Evolutionary conservation across 30 jellyfish, hydroid and myxozoan species (phyloP).

Genomic region (Turritopsis dohrnii): DNA sequence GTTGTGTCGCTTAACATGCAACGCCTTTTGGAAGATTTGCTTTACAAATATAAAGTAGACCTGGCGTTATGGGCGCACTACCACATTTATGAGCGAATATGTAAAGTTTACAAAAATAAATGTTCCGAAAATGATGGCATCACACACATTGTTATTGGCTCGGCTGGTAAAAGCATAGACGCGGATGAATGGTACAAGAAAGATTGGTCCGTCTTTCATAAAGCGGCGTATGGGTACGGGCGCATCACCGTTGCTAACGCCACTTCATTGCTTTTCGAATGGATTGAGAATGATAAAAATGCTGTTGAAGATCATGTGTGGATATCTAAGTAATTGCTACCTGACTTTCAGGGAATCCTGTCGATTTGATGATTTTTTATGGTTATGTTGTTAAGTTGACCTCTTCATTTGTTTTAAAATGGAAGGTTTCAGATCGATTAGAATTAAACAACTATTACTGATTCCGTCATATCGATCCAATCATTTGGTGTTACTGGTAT

Average conservation of each 20-base stretch:
- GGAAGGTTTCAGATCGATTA: no score
- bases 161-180: slow-evolving; percentile 74
- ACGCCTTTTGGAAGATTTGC: slow-evolving; percentile 61
- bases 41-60: slow-evolving; percentile 73
- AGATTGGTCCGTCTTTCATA: slow-evolving; percentile 71
- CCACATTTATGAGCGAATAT: slow-evolving; percentile 89
- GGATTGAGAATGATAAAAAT: slow-evolving; percentile 51
- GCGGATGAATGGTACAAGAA: slow-evolving; percentile 38
- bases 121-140: slow-evolving; percentile 71
- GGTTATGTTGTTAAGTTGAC: no score
- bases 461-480: no score
- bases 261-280: slow-evolving; percentile 58
- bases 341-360: neutral
- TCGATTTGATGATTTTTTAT: no score
- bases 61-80: slow-evolving; percentile 95
- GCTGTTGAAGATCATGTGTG: slow-evolving; percentile 62
- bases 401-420: no score
- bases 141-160: slow-evolving; percentile 70
- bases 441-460: no score
- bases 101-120: slow-evolving; percentile 57
- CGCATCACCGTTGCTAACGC: slow-evolving; percentile 71
- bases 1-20: slow-evolving; percentile 66
- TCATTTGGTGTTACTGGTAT: no score
- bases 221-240: slow-evolving; percentile 73
- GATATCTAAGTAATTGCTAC: slow-evolving; percentile 30